A percentile compares a stretch with the other conserved stretches of the same genome.
phyloP scores from a whole-genome alignment of 1,140 invertebrate genomes.

The Drosophila eugracilis region DNA sequence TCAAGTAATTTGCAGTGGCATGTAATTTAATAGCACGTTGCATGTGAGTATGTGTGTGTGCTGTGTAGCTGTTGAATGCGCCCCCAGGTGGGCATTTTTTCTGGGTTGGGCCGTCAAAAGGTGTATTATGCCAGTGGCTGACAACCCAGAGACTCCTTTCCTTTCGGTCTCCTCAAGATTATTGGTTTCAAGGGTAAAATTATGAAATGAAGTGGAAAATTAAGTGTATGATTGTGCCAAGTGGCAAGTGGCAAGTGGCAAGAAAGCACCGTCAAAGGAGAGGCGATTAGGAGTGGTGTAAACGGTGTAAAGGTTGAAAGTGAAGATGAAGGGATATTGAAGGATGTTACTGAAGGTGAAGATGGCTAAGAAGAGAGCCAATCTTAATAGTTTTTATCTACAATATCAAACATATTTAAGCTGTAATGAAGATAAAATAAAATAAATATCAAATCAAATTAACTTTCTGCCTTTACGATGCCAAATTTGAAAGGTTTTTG shows the following conservation, averaged over 20 bases:
- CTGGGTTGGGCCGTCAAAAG: slow-evolving; percentile 37
- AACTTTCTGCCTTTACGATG: no score
- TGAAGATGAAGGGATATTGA: slow-evolving; percentile 2
- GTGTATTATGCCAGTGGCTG: slow-evolving; percentile 49
- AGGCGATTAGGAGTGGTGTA: slow-evolving; percentile 11
- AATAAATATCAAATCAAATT: not conserved
- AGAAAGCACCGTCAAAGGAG: slow-evolving; percentile 22
- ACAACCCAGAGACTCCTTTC: slow-evolving; percentile 33
- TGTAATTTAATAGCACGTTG: slow-evolving; percentile 63
- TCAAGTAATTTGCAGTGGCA: slow-evolving; percentile 57
- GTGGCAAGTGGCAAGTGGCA: slow-evolving; percentile 29
- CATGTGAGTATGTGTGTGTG: not conserved
- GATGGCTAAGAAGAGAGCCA: not conserved
- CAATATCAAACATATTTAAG: no score
- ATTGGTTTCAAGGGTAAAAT: slow-evolving; percentile 64
- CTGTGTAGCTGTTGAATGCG: slow-evolving; percentile 45
- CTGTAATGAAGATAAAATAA: no score
- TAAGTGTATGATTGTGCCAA: slow-evolving; percentile 59
- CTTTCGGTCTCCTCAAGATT: slow-evolving; percentile 39
- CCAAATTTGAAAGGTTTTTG: no score
- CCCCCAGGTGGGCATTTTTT: slow-evolving; percentile 31
- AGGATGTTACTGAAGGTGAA: not conserved
- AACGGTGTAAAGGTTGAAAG: slow-evolving; percentile 1
- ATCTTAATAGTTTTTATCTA: no score
- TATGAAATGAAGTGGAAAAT: slow-evolving; percentile 66